Base-by-base conservation (phyloP, 2,113 vertebrate species). In the Thalassoma bifasciatum region DNA sequence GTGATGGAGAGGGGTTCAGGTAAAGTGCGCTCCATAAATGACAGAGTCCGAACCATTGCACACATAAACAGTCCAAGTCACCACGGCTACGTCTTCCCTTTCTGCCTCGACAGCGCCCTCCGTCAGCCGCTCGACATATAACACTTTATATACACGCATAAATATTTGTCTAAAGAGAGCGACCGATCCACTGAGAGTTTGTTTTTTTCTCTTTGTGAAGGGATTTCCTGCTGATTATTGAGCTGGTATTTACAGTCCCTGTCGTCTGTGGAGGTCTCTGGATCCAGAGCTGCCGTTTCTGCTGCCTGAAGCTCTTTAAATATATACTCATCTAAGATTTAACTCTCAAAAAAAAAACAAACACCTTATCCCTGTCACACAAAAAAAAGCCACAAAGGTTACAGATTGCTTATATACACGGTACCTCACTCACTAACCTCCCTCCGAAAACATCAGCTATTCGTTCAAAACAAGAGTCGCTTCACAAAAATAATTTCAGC, bases 21-120 rank as follows among this genome's bases (percentile, higher is more conserved):
- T 94, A 94, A 94, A 94, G 93, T 94, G 92, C 90, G 68, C 89
- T 91, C 91, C 85, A n/a, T 89, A 80, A 81, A 34, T 21, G 66
- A 77, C 74, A 72, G 65, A 91, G 85, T 83, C 86, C 79, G 23
- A 82, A 86, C 57, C 60, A 63, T 76, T 60, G 69, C 51, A 80
- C 85, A 80, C 75, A 13, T 19, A 86, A 91, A 93, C 90, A 93
- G 91, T 92, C 91, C 38, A 50, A 83, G 89, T 87, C 86, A 44
- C 83, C 79, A 60, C 63, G 46, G 85, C 84, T 83, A 82, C 67
- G 13, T 67, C 77, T 70, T 89, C 86, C 86, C 87, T 82, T 86
- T 79, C 85, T 85, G 84, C 73, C 87, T 85, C 86, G 66, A 57
- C 66, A 88, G 82, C 90, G 40, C 88, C 88, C 86, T 84, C 78